phyloP scores from a whole-genome alignment of 2,888 invertebrate species.

The Tetragonula carbonaria region DNA sequence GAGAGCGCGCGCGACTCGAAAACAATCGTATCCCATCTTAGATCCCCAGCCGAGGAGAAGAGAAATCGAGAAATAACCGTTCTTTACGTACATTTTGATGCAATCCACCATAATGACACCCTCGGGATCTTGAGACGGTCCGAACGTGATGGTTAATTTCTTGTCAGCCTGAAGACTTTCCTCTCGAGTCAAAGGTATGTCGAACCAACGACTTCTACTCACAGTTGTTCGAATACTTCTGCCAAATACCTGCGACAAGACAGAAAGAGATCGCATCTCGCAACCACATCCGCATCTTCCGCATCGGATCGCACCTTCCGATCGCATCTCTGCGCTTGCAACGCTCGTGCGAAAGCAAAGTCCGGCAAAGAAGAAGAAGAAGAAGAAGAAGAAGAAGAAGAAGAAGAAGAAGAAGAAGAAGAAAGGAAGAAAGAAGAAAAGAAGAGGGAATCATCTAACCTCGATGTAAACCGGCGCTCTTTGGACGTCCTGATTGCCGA shows the following conservation, averaged over 20 bases:
- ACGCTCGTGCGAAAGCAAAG: too few relatives aligned
- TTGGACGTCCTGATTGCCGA: slow-evolving; percentile 93
- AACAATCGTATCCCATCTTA: too few relatives aligned
- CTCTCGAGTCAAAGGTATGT: slow-evolving; percentile 96
- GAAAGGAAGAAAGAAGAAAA: too few relatives aligned
- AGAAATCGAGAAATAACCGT: neutral
- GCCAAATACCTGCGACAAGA: slow-evolving; percentile 87
- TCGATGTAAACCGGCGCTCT: slow-evolving; percentile 92
- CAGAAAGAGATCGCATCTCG: slow-evolving; percentile 36
- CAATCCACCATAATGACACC: slow-evolving; percentile 97
- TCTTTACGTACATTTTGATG: slow-evolving; percentile 89
- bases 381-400: too few relatives aligned
- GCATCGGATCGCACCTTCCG: too few relatives aligned
- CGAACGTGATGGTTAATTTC: slow-evolving; percentile 92
- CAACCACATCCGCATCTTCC: too few relatives aligned
- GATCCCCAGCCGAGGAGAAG: neutral
- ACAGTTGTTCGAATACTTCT: slow-evolving; percentile 90
- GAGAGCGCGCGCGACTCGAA: too few relatives aligned
- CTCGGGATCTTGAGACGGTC: slow-evolving; percentile 93
- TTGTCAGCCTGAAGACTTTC: slow-evolving; percentile 97
- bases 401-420: too few relatives aligned
- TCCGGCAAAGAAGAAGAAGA: too few relatives aligned
- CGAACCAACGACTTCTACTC: slow-evolving; percentile 95
- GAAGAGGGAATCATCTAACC: slow-evolving; percentile 71
- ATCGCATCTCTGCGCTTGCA: too few relatives aligned